These are phyloP conservation scores for Caenorhabditis tropicalis DNA, from an alignment of 1,140 invertebrate genomes.

Conservation along the genomic window DNA sequence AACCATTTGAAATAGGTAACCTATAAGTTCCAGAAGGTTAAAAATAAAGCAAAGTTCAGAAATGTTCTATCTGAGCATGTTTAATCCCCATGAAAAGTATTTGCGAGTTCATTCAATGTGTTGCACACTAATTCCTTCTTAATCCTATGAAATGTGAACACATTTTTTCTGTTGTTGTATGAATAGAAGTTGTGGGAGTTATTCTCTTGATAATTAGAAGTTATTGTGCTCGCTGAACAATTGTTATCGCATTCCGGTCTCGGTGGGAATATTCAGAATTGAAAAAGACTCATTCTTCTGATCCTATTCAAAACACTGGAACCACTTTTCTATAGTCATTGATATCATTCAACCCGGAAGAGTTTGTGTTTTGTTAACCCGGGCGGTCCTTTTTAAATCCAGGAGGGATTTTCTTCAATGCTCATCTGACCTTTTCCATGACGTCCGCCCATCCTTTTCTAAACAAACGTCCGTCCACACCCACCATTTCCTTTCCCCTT, in stretches of 20 bases:
- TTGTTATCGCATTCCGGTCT: neutral
- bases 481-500: constrained; percentile 32
- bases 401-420: neutral
- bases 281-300: no score
- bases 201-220: neutral
- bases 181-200: neutral
- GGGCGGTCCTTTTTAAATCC: neutral
- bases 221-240: neutral
- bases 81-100: no score
- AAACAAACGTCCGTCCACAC: constrained; percentile 42
- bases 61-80: neutral
- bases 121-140: no score
- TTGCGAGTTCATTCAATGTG: no score
- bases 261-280: neutral
- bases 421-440: constrained; percentile 36
- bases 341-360: no score
- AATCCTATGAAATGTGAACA: neutral
- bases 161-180: neutral
- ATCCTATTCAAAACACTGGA: no score
- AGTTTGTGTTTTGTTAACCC: no score
- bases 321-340: no score
- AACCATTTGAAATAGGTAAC: no score
- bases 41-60: neutral
- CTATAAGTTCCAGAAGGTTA: neutral
- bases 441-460: constrained; percentile 39